phyloP scores from a whole-genome alignment of 1,140 invertebrate species.

The Drosophila pseudoananassae region DNA sequence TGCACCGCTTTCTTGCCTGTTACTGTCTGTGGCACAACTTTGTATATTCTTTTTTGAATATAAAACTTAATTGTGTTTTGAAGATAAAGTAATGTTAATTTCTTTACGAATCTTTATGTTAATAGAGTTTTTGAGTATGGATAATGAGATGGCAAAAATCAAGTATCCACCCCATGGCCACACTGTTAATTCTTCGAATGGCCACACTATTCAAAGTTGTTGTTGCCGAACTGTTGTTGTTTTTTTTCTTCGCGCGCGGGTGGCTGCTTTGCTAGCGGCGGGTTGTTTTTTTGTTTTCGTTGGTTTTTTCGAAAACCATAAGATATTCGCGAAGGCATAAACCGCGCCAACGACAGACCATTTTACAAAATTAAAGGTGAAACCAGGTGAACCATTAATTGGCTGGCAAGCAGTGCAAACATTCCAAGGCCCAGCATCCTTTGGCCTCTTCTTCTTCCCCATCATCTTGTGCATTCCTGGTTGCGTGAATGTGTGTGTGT shows the following conservation, averaged over 20 bases:
- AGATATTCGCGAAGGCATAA: background rate
- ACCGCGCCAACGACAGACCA: background rate
- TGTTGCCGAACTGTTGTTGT: background rate
- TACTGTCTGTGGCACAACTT: no score
- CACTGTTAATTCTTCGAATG: background rate
- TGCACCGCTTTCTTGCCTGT: no score
- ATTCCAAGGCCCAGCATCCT: conserved; percentile 57
- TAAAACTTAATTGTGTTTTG: no score
- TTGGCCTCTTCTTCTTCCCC: conserved; percentile 31
- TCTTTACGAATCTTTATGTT: no score
- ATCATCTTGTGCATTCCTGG: conserved; percentile 34
- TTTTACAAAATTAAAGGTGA: background rate
- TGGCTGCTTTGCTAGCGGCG: conserved; percentile 2
- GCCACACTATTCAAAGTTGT: background rate
- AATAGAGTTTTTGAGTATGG: no score
- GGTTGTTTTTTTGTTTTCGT: conserved; percentile 5
- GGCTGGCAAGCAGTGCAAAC: conserved; percentile 22
- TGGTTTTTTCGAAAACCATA: conserved; percentile 3
- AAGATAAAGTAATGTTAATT: no score
- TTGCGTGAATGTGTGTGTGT: conserved; percentile 41
- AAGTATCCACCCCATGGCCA: no score
- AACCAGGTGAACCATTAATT: no score
- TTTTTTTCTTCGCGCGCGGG: conserved; percentile 1
- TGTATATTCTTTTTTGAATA: no score
- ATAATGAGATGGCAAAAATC: no score